Percentiles rank a stretch among this genome's conserved stretches.
phyloP scores from a whole-genome alignment of 2,113 vertebrate species.

The Syrrhaptes paradoxus region DNA sequence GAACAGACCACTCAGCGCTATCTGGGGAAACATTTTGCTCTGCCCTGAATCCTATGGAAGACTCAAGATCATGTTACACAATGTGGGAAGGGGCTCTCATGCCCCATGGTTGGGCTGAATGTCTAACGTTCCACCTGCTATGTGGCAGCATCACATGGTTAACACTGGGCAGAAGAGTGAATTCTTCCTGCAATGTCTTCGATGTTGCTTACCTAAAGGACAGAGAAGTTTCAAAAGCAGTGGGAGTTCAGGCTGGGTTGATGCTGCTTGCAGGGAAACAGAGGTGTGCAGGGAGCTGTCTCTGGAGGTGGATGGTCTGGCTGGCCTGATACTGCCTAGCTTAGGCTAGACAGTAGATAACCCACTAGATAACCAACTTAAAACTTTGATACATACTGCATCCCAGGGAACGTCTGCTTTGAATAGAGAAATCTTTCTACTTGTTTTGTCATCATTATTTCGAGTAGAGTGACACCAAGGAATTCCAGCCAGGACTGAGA shows the following conservation, averaged over 20 bases:
- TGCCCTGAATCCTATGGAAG: not conserved
- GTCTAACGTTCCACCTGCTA: not conserved
- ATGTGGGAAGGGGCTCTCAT: not conserved
- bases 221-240: not conserved
- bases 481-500: not conserved
- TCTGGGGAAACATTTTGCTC: not conserved
- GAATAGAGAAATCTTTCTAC: not conserved
- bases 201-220: not conserved
- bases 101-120: not conserved
- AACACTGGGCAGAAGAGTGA: not conserved
- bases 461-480: not conserved
- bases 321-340: not conserved
- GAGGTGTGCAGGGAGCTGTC: not conserved
- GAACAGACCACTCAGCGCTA: not conserved
- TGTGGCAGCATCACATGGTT: not conserved
- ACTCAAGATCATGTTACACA: not conserved
- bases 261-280: not conserved
- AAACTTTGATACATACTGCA: not conserved
- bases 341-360: not conserved
- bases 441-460: not conserved
- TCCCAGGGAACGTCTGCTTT: not conserved
- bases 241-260: not conserved
- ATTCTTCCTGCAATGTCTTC: not conserved
- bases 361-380: not conserved
- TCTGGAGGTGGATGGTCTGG: not conserved